Conservation (phyloP, 2,797 vertebrate species). For the Octomys mimax region DNA sequence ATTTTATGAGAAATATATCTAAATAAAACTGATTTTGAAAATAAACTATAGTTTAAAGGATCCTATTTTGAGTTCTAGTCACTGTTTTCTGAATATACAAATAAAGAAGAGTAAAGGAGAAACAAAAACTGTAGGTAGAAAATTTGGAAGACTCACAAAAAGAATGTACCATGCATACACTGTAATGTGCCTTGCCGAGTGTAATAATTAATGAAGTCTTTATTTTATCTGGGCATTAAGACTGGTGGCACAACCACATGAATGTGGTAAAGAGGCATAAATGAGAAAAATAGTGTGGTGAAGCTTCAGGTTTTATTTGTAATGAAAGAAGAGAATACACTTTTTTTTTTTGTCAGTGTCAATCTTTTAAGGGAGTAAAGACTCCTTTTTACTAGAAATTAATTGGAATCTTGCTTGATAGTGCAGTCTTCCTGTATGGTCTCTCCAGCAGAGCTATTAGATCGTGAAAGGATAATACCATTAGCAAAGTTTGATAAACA, state of each 20-base stretch:
- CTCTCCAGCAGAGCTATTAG: constrained; percentile 49
- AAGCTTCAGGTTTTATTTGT: background rate
- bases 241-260: background rate
- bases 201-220: background rate
- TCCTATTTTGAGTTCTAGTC: background rate
- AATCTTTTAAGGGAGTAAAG: constrained; percentile 44
- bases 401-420: constrained; percentile 56
- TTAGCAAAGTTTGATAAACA: constrained; percentile 78
- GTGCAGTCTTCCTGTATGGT: constrained; percentile 41
- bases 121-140: background rate
- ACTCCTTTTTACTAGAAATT: constrained; percentile 33
- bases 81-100: background rate
- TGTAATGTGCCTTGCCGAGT: background rate
- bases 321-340: background rate
- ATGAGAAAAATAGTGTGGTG: background rate
- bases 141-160: background rate
- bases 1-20: background rate
- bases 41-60: background rate
- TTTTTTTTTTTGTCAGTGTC: constrained; percentile 38
- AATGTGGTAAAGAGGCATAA: background rate
- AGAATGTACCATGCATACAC: background rate
- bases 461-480: constrained; percentile 70
- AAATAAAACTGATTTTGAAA: constrained; percentile 1
- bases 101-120: background rate
- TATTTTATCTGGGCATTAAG: background rate